Base-by-base conservation (phyloP, 1,140 invertebrate species). In the Drosophila kurseongensis region DNA sequence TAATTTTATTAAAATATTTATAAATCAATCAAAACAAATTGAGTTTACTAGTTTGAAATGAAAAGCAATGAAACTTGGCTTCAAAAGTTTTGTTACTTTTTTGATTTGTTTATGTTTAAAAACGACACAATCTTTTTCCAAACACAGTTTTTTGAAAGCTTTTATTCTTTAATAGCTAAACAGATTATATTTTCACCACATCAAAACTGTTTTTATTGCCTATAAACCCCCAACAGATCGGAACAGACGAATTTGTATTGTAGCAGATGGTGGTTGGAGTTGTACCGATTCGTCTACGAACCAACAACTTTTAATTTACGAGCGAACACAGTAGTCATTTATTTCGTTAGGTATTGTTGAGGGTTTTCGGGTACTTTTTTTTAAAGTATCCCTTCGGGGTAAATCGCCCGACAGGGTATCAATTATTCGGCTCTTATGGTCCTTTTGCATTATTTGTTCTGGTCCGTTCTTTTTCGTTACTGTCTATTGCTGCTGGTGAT, bases 401-500 rank as follows among this genome's bases (percentile, higher is more conserved):
- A 62, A 32, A 18, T 13, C 51, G 10, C 27, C 38, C 27, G 27
- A 41, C 38, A 54, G 35, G 16, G 50, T 62, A 54, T 42, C 38
- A 62, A 54, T 42, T 42, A 54, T 62, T 52, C 48, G 59, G 13
- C 59, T 52, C 29, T 8, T 38, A 12, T 10, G 23, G 10, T 40
- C 5, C 29, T 57, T 45, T 7, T 23, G 5, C 4, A 27, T 41
- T 16, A 14, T 29, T 52, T 23, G 27, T 36, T 32, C 29, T 32
- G 29, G 29, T 8, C 29, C 23, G 47, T 29, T 48, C 44, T n/a
- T 23, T 41, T 29, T 23, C 13, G 14, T 12, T 51, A 12, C 32
- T 5, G 32, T 27, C 50, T 48, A 41, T 44, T 42, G 50, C 14
- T 51, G 59, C 71, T 51, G 69, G 55, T 62, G 68, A 32, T 75